A percentile compares a stretch with the other conserved stretches of the same genome.
Evolutionary conservation across 2,113 vertebrate species (phyloP).

Genomic region (Melanerpes formicivorus): DNA sequence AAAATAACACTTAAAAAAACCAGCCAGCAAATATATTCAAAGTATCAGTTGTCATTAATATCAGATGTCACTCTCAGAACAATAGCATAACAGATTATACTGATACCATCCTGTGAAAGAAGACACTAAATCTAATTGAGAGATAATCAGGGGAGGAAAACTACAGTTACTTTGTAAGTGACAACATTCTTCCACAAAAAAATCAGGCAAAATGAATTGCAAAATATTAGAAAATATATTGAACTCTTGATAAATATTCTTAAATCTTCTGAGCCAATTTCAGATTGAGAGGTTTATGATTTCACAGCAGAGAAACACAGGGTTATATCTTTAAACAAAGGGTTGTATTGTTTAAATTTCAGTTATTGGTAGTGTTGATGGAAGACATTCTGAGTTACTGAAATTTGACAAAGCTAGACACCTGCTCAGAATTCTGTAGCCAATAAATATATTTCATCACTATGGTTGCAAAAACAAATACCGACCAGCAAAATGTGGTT

Average conservation of each 20-base stretch:
- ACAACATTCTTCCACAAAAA: background rate
- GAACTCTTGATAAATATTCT: background rate
- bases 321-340: background rate
- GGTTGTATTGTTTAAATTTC: background rate
- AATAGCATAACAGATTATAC: background rate
- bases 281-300: background rate
- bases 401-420: conserved; percentile 33
- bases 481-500: conserved; percentile 18
- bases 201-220: background rate
- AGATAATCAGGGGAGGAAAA: background rate
- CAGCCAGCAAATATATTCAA: background rate
- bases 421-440: conserved; percentile 10
- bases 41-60: background rate
- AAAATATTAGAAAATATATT: background rate
- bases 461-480: conserved; percentile 57
- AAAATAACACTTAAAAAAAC: background rate
- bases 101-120: background rate
- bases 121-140: background rate
- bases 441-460: conserved; percentile 44
- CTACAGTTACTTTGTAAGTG: background rate
- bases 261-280: background rate
- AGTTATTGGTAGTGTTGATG: background rate
- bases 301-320: background rate
- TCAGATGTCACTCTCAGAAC: background rate
- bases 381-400: background rate